Base-by-base conservation (phyloP, 64 coral and sea anemone genomes). In the Montipora cactus region DNA sequence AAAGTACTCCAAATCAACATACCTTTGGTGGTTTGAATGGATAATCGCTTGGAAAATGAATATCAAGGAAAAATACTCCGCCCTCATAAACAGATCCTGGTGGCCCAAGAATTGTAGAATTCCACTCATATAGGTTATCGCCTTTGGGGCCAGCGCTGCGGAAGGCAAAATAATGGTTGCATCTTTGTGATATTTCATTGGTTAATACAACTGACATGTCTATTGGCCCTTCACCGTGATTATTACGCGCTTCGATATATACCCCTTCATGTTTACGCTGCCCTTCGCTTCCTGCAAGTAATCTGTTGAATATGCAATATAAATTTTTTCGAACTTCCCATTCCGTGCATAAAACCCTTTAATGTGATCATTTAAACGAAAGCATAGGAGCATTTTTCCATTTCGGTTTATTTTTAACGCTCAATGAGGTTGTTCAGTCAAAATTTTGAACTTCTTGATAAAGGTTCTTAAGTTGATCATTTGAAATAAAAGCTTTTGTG, bases 41-140 rank as follows among this genome's bases (percentile, higher is more conserved):
- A 81, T 96, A 96, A 77, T 99, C 97, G 19, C 87, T 59, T 19
- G 97, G 97, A 76, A 99, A 99, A 57, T 99, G 97, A 46, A 99
- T 99, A 85, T 99, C 97, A 7, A 98, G 97, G 61, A 99, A 99
- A 84, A 99, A 99, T 21, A 99, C 97, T 67, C 96, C 96, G 52
- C 93, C 84, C 44, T 95, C 94, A 25, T 98, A 98, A 3, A 95
- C 96, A 8, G 96, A 98, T 13, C 94, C 94, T 2, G 96, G 94
- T 4, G 96, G 96, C 59, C 96, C 96, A 13, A 98, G 94, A 80
- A 98, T 98, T 47, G 96, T 98, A 0, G 96, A 95, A 64, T 93
- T 82, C 96, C 96, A 98, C 12, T 98, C 94, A 28, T 95, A 98
- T 8, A 98, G 75, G 14, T 95, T 95, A 57, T 98, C 96, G 5